Evolutionary conservation across 2,113 vertebrate genomes (phyloP).

Genomic region (Thermophis baileyi): DNA sequence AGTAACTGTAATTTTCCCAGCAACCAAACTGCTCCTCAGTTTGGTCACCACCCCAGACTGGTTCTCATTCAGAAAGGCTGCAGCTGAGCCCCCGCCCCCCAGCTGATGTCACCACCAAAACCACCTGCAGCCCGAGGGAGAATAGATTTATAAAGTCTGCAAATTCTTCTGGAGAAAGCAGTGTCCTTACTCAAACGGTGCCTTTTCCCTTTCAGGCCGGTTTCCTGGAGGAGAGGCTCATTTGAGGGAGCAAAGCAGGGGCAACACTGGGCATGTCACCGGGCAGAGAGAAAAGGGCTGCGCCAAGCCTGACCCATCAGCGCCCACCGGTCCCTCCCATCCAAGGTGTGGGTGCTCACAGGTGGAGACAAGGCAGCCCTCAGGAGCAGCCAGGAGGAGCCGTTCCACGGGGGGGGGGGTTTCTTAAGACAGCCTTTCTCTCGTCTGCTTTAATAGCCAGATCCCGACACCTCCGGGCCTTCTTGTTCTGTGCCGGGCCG

Average conservation of each 20-base stretch:
- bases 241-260: background rate
- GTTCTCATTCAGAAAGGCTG: background rate
- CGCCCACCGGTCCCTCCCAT: background rate
- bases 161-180: background rate
- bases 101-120: background rate
- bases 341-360: background rate
- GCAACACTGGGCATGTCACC: fast-evolving
- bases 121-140: background rate
- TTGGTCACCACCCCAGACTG: background rate
- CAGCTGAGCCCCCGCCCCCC: background rate
- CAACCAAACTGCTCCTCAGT: background rate
- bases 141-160: background rate
- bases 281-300: background rate
- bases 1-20: background rate
- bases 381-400: background rate
- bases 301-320: background rate
- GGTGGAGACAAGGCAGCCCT: background rate
- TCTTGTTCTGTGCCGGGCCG: too few species aligned
- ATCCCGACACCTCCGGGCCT: background rate
- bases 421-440: background rate
- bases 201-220: background rate
- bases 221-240: background rate
- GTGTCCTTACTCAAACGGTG: background rate
- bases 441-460: fast-evolving
- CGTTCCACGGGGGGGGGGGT: background rate